Percentiles rank a stretch among this genome's conserved stretches.
phyloP scores from a whole-genome alignment of 1,140 invertebrate species.

The Charaxes varanes region DNA sequence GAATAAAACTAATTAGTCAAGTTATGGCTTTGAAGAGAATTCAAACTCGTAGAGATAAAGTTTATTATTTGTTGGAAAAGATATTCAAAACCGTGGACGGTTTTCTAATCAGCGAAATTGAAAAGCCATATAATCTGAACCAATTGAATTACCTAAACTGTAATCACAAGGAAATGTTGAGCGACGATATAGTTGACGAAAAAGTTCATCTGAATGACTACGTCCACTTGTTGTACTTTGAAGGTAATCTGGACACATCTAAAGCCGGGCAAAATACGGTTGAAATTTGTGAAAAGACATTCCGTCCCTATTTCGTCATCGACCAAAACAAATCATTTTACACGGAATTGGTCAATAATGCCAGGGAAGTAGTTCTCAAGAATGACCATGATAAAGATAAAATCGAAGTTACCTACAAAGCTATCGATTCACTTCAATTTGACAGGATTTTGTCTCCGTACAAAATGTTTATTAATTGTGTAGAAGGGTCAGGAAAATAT shows the following conservation, averaged over 20 bases:
- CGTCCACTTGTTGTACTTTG: conserved; percentile 22
- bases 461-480: conserved; percentile 25
- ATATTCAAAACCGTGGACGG: conserved; percentile 28
- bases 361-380: conserved; percentile 21
- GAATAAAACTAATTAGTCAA: conserved; percentile 25
- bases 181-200: no score
- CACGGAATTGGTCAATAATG: conserved; percentile 16
- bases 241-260: no score
- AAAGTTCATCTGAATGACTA: conserved; percentile 24
- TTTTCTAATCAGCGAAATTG: conserved; percentile 25
- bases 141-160: conserved; percentile 29
- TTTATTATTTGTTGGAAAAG: conserved; percentile 24
- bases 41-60: conserved; percentile 15
- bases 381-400: conserved; percentile 21
- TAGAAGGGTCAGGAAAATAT: conserved; percentile 19
- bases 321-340: conserved; percentile 25
- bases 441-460: conserved; percentile 21
- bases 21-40: conserved; percentile 29
- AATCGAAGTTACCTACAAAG: conserved; percentile 19
- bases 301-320: conserved; percentile 23
- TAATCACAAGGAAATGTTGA: conserved; percentile 25
- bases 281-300: conserved; percentile 25
- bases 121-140: conserved; percentile 21
- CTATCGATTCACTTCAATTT: conserved; percentile 20
- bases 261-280: background rate